phyloP scores from a whole-genome alignment of 2,797 vertebrate species.

The Calcarius lapponicus region DNA sequence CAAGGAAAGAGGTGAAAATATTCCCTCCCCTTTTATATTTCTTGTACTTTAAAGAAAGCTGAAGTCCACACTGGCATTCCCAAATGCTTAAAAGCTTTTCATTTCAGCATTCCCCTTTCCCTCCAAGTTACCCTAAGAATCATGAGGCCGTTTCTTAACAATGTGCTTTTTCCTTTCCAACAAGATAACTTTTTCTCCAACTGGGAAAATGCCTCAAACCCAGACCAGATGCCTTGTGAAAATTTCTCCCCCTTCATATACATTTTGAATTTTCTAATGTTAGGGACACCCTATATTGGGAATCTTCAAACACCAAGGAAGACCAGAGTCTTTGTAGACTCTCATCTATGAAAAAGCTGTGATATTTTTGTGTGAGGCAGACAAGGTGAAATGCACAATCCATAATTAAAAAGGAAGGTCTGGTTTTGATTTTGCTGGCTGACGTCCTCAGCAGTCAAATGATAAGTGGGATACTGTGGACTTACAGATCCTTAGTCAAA shows the following conservation, averaged over 20 bases:
- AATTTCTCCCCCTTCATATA: not conserved
- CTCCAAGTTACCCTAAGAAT: not conserved
- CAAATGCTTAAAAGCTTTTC: not conserved
- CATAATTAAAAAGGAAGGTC: not conserved
- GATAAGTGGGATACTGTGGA: not conserved
- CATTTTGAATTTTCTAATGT: not conserved
- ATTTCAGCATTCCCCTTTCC: not conserved
- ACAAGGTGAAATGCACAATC: not conserved
- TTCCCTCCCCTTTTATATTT: not conserved
- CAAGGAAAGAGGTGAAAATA: slow-evolving; percentile 26
- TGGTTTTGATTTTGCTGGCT: not conserved
- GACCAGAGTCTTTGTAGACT: not conserved
- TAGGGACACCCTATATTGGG: not conserved
- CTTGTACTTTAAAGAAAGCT: not conserved
- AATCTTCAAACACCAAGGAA: not conserved
- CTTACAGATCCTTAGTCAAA: not conserved
- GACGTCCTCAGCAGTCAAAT: not conserved
- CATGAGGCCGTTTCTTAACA: not conserved
- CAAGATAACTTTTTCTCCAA: not conserved
- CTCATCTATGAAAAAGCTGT: not conserved
- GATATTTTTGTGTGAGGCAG: not conserved
- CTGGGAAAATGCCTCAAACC: not conserved
- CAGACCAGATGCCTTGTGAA: not conserved
- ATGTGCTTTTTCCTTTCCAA: not conserved
- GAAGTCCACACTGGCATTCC: not conserved